A percentile compares a stretch with the other conserved stretches of the same genome.
phyloP scores from a whole-genome alignment of 2,888 invertebrate genomes.

The Anodontia alba region DNA sequence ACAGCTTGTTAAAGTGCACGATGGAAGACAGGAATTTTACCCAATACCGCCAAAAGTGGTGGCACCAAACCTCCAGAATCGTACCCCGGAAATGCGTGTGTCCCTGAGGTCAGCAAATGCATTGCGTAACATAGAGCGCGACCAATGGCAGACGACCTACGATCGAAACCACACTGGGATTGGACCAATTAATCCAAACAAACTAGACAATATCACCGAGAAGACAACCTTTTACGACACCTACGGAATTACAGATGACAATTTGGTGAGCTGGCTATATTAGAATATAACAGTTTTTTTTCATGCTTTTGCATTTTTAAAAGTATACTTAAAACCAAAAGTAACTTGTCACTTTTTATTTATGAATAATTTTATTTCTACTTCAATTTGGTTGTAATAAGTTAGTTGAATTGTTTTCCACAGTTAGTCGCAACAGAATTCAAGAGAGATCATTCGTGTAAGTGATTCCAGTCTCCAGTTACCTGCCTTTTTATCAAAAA shows the following conservation, averaged over 20 bases:
- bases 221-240: slow-evolving; percentile 66
- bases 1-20: slow-evolving; percentile 77
- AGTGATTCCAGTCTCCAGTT: too few relatives aligned
- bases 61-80: slow-evolving; percentile 78
- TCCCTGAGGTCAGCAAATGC: slow-evolving; percentile 76
- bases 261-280: slow-evolving; percentile 67
- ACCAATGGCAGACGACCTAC: slow-evolving; percentile 82
- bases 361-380: too few relatives aligned
- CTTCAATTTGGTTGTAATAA: too few relatives aligned
- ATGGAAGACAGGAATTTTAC: slow-evolving; percentile 76
- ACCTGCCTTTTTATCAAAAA: too few relatives aligned
- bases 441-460: too few relatives aligned
- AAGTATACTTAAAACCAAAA: too few relatives aligned
- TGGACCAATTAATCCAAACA: slow-evolving; percentile 79
- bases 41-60: slow-evolving; percentile 80
- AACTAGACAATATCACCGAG: slow-evolving; percentile 80
- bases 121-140: slow-evolving; percentile 79
- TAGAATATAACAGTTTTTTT: too few relatives aligned
- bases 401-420: too few relatives aligned
- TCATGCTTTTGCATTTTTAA: background rate
- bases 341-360: too few relatives aligned
- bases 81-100: slow-evolving; percentile 70
- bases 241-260: slow-evolving; percentile 74
- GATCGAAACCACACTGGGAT: slow-evolving; percentile 79
- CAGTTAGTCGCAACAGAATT: too few relatives aligned